Base-by-base conservation (phyloP, 2,797 vertebrate species). In the Trichosurus vulpecula region DNA sequence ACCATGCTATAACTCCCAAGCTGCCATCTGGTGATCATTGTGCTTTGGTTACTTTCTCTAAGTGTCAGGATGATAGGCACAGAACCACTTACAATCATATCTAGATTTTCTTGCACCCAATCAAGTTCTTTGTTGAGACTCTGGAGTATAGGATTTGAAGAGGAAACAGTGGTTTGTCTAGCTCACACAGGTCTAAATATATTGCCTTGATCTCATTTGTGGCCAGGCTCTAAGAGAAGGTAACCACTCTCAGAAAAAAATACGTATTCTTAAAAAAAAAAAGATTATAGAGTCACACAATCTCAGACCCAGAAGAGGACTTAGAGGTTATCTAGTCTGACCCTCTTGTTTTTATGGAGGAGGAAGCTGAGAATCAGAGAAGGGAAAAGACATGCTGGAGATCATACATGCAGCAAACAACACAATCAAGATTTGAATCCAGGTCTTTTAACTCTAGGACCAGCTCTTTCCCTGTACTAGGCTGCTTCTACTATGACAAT, bases 241-340 rank as follows among this genome's bases (percentile, higher is more conserved):
- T 22, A 74, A 74, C 1, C 35, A 41, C 1, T 74, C n/a, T 41
- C 35, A n/a, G 58, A n/a, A 41, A 74, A 74, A 29, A 19, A 41
- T n/a, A n/a, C n/a, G 66, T 16, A 66, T 14, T 58, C 10, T 58
- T 54, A n/a, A n/a, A n/a, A n/a, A n/a, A n/a, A n/a, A n/a, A n/a
- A 54, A 81, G 19, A 81, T 47, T 25, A 81, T 10, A 66, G 13
- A 66, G n/a, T 47, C 74, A 90, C 51, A 95, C 95, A 93, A 96
- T 95, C 95, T 95, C 91, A 52, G 66, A 95, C 35, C 55, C 56
- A 58, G 66, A 95, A 66, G 91, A 22, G 25, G 92, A 87, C 56
- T 91, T 57, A 90, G 91, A 96, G 94, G 91, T 92, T n/a, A 51
- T 35, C 66, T 87, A 41, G 31, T 10, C 94, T 52, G 91, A 89